Evolutionary conservation across 2,797 vertebrate species (phyloP), one percentile per base, ranked within the genome.

Genomic region (Setipinna tenuifilis): DNA sequence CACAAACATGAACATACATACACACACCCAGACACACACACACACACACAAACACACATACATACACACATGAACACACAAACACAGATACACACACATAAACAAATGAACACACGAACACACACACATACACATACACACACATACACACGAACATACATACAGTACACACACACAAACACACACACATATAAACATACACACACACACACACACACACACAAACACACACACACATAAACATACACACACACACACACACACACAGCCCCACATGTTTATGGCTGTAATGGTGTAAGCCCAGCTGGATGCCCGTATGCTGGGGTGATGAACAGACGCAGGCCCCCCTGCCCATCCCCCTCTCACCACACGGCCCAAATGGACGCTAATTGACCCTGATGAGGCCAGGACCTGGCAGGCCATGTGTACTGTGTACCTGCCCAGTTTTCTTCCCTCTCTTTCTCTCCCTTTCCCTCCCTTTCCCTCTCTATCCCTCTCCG

Each of bases 361-460:
- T 14, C 65, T 28, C 17, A 21, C 41, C 71, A 50, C 81, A 5
- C 50, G 21, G 81, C 78, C 81, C 82, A 85, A 85, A 87, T 83
- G 81, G 84, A 82, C 54, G 83, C 83, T 87, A 87, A 87, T 83
- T 68, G 86, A 81, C 68, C 82, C 68, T 81, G 80, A 87, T 87
- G 82, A 87, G 83, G 85, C 83, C 80, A 61, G 23, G 58, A 2
- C 19, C 17, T n/a, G 19, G 58, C 58, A 59, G 58, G 9, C 2
- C 14, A 54, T 41, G 35, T 2, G 35, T 41, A 41, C 35, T 41
- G 2, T 41, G 35, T 41, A 54, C 50, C 50, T 54, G 50, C 50
- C 50, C 50, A 41, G 35, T 41, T 5, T 41, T 5, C 12, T 10
- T 54, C 10, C 10, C 50, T 54, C 10, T 54, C 16, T 59, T 5